Evolutionary conservation across 1,140 invertebrate species (phyloP).

Genomic region (Drosophila pseudoananassae): DNA sequence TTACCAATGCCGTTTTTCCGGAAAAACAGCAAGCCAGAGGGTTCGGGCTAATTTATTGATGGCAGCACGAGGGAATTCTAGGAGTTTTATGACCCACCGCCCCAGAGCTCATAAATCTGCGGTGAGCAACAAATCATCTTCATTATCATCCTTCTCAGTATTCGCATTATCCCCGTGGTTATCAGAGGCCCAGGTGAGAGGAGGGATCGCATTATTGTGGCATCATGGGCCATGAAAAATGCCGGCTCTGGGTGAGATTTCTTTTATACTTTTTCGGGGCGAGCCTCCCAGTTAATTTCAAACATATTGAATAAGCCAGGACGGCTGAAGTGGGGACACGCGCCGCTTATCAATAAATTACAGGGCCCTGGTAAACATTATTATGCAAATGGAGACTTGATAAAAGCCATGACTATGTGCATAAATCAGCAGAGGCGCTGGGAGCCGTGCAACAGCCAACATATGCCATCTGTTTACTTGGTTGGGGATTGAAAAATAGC

Average conservation of each 20-base stretch:
- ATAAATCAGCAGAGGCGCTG: slow-evolving; percentile 55
- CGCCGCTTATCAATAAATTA: slow-evolving; percentile 76
- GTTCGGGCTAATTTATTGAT: slow-evolving; percentile 65
- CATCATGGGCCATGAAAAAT: slow-evolving; percentile 74
- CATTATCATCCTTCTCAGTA: slow-evolving; percentile 23
- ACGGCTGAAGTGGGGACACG: slow-evolving; percentile 21
- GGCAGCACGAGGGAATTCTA: slow-evolving; percentile 19
- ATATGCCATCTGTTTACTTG: not conserved
- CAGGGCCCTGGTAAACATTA: slow-evolving; percentile 55
- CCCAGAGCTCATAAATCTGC: slow-evolving; percentile 63
- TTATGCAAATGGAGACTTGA: slow-evolving; percentile 69
- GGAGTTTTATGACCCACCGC: slow-evolving; percentile 58
- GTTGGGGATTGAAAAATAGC: not conserved
- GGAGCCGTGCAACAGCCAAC: slow-evolving; percentile 12
- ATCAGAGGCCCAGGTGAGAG: slow-evolving; percentile 23
- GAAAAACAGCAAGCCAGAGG: slow-evolving; percentile 14
- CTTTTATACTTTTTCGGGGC: slow-evolving; percentile 13
- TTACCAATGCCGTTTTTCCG: slow-evolving; percentile 42
- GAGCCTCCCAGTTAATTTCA: slow-evolving; percentile 60
- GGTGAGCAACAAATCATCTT: slow-evolving; percentile 67
- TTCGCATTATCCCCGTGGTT: slow-evolving; percentile 2
- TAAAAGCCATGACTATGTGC: slow-evolving; percentile 60
- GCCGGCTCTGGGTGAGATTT: slow-evolving; percentile 25
- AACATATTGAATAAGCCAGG: slow-evolving; percentile 65
- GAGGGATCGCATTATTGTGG: slow-evolving; percentile 53